These are phyloP conservation scores for Rotaria magnacalcarata DNA, from an alignment of 2,888 invertebrate species.

Conservation along the genomic window DNA sequence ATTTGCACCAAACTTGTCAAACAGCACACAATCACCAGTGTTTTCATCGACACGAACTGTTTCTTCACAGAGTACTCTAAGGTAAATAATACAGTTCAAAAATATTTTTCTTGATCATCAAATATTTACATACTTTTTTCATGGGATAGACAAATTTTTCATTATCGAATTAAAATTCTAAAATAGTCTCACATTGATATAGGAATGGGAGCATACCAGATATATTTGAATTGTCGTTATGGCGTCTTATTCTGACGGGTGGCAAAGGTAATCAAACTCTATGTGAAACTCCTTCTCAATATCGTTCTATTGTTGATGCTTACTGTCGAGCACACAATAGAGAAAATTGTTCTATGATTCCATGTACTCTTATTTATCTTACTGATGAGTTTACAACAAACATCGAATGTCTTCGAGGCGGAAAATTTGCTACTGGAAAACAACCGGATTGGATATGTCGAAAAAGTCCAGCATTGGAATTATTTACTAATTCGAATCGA, in stretches of 20 bases:
- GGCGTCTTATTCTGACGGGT: not conserved
- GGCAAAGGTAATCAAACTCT: not conserved
- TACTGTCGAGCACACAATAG: not conserved
- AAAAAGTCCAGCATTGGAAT: not conserved
- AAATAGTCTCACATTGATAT: not conserved
- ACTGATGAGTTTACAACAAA: not conserved
- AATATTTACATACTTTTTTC: not conserved
- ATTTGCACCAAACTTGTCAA: too few species aligned
- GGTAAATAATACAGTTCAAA: too few species aligned
- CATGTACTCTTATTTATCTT: not conserved
- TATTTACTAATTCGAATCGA: not conserved
- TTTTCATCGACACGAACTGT: too few species aligned
- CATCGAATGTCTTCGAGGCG: not conserved
- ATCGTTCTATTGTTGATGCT: not conserved
- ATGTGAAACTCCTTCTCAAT: not conserved
- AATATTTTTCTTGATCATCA: too few species aligned
- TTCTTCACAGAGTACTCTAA: too few species aligned
- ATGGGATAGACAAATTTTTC: not conserved
- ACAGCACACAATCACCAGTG: too few species aligned
- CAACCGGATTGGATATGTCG: not conserved
- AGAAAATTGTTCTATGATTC: not conserved
- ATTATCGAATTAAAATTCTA: not conserved
- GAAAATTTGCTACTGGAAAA: not conserved
- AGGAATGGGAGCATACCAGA: not conserved
- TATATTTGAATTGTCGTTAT: not conserved